A percentile compares a stretch with the other conserved stretches of the same genome.
Evolutionary conservation across 2,888 invertebrate species (phyloP).

Genomic region (Xestoiulus laeticollis): DNA sequence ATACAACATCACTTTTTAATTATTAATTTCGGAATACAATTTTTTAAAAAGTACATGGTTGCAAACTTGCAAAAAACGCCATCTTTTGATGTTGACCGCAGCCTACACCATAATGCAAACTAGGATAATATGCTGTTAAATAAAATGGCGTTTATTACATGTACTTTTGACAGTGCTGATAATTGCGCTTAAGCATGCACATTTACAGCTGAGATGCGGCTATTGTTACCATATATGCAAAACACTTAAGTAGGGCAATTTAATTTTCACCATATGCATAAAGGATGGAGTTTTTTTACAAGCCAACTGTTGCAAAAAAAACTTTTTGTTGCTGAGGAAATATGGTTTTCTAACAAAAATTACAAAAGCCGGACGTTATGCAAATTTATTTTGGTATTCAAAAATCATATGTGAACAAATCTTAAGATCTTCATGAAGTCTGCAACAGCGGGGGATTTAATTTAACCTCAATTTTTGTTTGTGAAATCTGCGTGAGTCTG

Average conservation of each 20-base stretch:
- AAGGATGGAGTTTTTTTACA: not conserved
- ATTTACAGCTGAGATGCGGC: no score
- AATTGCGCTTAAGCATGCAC: not conserved
- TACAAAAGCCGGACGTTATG: constrained; percentile 6
- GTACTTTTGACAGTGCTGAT: not conserved
- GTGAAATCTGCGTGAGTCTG: not conserved
- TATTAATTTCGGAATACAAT: not conserved
- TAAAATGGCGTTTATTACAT: not conserved
- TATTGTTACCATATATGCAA: no score
- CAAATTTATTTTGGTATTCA: not conserved
- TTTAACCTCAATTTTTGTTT: not conserved
- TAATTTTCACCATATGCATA: no score
- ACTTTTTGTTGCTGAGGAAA: not conserved
- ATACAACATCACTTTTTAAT: not conserved
- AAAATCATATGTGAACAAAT: not conserved
- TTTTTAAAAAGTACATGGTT: not conserved
- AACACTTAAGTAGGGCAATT: no score
- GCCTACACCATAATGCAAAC: not conserved
- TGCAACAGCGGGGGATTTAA: not conserved
- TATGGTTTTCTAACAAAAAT: not conserved
- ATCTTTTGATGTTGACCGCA: not conserved
- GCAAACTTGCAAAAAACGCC: not conserved
- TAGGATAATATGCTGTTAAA: no score
- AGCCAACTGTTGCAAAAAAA: no score
- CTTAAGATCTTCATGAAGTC: not conserved